phyloP scores from a whole-genome alignment of 2,888 invertebrate genomes.

The Tenthredo mesomela region DNA sequence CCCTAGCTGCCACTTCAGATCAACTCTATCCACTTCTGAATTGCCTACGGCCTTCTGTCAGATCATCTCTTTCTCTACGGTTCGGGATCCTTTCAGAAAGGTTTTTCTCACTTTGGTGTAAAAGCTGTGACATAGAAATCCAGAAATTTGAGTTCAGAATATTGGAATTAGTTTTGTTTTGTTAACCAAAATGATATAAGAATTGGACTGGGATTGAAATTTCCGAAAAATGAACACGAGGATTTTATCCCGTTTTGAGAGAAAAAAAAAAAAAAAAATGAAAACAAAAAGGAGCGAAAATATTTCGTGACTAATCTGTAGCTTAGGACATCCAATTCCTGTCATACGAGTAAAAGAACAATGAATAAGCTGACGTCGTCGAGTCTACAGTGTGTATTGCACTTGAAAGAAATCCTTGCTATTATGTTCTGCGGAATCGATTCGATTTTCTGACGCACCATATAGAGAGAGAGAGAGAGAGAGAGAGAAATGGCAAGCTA shows the following conservation, averaged over 20 bases:
- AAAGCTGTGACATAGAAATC: background rate
- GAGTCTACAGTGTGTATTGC: slow-evolving; percentile 12
- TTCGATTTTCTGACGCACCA: slow-evolving; percentile 33
- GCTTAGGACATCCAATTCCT: background rate
- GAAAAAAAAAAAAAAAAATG: background rate
- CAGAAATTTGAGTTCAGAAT: background rate
- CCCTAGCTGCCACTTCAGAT: background rate
- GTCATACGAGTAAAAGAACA: background rate
- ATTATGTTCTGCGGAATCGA: slow-evolving; percentile 28
- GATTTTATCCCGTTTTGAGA: background rate
- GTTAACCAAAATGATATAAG: background rate
- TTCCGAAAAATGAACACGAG: background rate
- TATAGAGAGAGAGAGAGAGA: background rate
- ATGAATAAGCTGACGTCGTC: slow-evolving; percentile 24
- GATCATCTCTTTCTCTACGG: background rate
- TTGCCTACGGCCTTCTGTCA: background rate
- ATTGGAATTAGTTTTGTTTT: background rate
- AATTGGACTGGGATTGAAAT: background rate
- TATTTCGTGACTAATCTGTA: background rate
- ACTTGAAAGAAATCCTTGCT: slow-evolving; percentile 27
- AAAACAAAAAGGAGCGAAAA: background rate
- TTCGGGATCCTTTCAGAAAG: background rate
- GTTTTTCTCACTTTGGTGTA: background rate
- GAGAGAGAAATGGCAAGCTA: background rate
- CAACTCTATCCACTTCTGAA: background rate